Conservation (phyloP, 2,797 vertebrate species). For the Hylomyscus alleni region DNA sequence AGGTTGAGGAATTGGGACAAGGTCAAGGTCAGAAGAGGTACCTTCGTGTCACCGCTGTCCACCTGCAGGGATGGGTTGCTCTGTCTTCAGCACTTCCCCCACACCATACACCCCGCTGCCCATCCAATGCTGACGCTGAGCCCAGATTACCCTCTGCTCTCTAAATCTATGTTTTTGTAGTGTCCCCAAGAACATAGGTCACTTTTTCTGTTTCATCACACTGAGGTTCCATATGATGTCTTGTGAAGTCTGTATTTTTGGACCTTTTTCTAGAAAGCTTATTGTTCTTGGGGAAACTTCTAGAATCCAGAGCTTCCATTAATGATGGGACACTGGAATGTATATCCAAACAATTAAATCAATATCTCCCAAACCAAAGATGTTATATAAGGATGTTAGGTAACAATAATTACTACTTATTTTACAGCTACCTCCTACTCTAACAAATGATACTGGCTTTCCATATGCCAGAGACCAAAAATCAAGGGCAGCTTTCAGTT, state of each 20-base stretch:
- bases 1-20: not conserved
- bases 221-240: not conserved
- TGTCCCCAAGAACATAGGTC: not conserved
- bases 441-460: not conserved
- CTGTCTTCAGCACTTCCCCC: not conserved
- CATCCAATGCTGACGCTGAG: not conserved
- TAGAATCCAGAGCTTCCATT: not conserved
- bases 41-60: not conserved
- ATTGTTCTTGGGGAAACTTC: not conserved
- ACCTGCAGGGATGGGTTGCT: rapidly evolving
- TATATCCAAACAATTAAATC: not conserved
- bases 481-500: conserved; percentile 23
- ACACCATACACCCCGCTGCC: not conserved
- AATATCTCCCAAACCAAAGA: not conserved
- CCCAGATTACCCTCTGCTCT: not conserved
- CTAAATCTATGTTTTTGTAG: not conserved
- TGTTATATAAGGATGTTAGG: not conserved
- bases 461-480: not conserved
- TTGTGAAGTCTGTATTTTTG: not conserved
- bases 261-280: not conserved
- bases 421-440: not conserved
- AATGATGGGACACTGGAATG: not conserved
- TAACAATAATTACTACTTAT: not conserved
- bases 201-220: not conserved
- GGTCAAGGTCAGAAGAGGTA: not conserved